These are phyloP conservation scores for Napeogenes inachia DNA, from an alignment of 2,888 invertebrate species.

Conservation along the genomic window DNA sequence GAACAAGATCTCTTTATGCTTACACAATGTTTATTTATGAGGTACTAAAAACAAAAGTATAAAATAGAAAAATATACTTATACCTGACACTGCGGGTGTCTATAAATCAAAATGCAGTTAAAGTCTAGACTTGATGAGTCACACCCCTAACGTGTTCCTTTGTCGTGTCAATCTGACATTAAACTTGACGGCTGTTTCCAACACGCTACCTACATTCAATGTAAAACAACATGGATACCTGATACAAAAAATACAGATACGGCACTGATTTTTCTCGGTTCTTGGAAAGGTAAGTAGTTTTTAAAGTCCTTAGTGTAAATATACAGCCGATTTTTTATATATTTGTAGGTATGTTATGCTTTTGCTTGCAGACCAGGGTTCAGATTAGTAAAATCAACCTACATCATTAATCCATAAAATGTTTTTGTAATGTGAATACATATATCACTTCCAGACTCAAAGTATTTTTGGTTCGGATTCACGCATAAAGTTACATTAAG, in stretches of 20 bases:
- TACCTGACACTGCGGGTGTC: conserved; percentile 1
- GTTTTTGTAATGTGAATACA: background rate
- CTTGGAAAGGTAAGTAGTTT: background rate
- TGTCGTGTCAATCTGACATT: conserved; percentile 55
- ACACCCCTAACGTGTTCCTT: conserved; percentile 21
- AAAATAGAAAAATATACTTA: too few species aligned
- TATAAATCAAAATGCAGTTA: conserved; percentile 5
- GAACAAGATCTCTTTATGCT: too few species aligned
- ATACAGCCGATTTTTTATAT: too few species aligned
- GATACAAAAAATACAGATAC: conserved; percentile 10
- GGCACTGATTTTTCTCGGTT: too few species aligned
- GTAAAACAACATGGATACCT: conserved; percentile 31
- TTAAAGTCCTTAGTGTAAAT: too few species aligned
- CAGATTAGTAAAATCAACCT: too few species aligned
- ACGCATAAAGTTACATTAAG: conserved; percentile 22
- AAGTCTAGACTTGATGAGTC: conserved; percentile 13
- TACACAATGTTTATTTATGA: too few species aligned
- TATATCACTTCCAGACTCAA: conserved; percentile 11
- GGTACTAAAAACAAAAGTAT: too few species aligned
- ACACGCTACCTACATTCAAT: conserved; percentile 51
- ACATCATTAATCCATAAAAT: too few species aligned
- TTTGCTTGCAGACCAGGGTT: too few species aligned
- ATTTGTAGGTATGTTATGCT: too few species aligned
- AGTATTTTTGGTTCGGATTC: conserved; percentile 15
- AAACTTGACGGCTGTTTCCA: conserved; percentile 46